phyloP scores from a whole-genome alignment of 2,888 invertebrate genomes.

The Athripsodes cinereus region DNA sequence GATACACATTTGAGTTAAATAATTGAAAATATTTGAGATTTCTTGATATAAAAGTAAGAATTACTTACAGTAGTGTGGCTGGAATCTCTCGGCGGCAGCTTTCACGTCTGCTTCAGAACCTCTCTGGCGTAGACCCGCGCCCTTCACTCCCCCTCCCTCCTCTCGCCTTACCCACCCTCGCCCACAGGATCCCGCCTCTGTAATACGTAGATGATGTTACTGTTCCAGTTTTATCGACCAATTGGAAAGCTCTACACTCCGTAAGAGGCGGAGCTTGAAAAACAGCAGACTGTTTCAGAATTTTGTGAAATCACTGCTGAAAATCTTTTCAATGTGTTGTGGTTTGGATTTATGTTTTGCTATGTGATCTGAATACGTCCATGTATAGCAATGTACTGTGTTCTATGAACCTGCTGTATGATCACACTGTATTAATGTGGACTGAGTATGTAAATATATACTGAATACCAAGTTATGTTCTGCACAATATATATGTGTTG shows the following conservation, averaged over 20 bases:
- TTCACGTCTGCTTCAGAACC: slow-evolving; percentile 23
- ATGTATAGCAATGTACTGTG: no score
- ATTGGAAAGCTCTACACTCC: slow-evolving; percentile 11
- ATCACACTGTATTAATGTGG: no score
- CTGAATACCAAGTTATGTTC: no score
- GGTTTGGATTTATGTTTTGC: slow-evolving; percentile 6
- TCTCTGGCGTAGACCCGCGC: slow-evolving; percentile 20
- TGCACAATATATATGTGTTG: no score
- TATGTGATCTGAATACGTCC: slow-evolving; percentile 14
- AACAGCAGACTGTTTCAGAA: slow-evolving; percentile 22
- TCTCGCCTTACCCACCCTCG: slow-evolving; percentile 5
- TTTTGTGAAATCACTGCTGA: slow-evolving; percentile 23
- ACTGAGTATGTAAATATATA: no score
- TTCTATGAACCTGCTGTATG: no score
- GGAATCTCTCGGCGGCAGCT: slow-evolving; percentile 22
- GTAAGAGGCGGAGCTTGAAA: slow-evolving; percentile 19
- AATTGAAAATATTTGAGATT: no score
- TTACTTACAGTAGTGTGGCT: slow-evolving; percentile 24
- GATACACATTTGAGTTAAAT: no score
- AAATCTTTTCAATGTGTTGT: slow-evolving; percentile 24
- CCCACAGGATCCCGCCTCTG: slow-evolving; percentile 22
- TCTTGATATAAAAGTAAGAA: background rate
- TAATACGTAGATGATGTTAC: slow-evolving; percentile 23
- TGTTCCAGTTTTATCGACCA: slow-evolving; percentile 24
- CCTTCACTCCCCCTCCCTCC: slow-evolving; percentile 15